These are phyloP conservation scores for Brachionus asplanchnoidis DNA, from an alignment of 1,140 invertebrate species.

Conservation along the genomic window DNA sequence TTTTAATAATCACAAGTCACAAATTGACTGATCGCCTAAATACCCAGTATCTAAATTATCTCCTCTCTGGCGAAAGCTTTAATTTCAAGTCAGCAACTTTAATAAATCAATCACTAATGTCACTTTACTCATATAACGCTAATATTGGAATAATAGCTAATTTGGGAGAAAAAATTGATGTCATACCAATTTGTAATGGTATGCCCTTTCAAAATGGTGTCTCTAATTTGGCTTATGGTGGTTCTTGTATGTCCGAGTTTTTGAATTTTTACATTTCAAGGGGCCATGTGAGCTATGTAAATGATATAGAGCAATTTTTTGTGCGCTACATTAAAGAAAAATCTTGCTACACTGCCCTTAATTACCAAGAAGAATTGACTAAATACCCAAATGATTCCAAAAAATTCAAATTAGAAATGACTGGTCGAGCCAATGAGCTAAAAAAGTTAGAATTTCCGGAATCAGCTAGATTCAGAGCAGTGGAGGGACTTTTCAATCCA, in stretches of 20 bases:
- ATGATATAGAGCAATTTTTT: conserved; percentile 54
- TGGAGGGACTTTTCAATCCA: conserved; percentile 65
- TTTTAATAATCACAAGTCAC: neutral
- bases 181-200: conserved; percentile 65
- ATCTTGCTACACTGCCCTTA: conserved; percentile 59
- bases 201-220: conserved; percentile 60
- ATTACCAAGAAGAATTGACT: conserved; percentile 57
- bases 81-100: conserved; percentile 60
- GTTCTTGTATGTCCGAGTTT: conserved; percentile 59
- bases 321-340: conserved; percentile 57
- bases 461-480: conserved; percentile 59
- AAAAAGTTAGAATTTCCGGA: conserved; percentile 45
- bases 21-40: conserved; percentile 12
- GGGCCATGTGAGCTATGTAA: conserved; percentile 42
- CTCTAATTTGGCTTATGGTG: conserved; percentile 60
- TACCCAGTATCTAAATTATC: conserved; percentile 3
- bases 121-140: conserved; percentile 64
- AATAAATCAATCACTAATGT: conserved; percentile 62
- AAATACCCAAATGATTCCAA: conserved; percentile 52
- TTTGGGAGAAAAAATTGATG: conserved; percentile 64
- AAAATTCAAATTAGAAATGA: conserved; percentile 46
- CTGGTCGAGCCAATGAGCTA: neutral
- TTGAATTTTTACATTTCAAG: conserved; percentile 48
- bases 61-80: conserved; percentile 48
- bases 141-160: conserved; percentile 65